These are phyloP conservation scores for Dendronephthya gigantea DNA, from an alignment of 64 coral and sea anemone genomes.

Conservation along the genomic window DNA sequence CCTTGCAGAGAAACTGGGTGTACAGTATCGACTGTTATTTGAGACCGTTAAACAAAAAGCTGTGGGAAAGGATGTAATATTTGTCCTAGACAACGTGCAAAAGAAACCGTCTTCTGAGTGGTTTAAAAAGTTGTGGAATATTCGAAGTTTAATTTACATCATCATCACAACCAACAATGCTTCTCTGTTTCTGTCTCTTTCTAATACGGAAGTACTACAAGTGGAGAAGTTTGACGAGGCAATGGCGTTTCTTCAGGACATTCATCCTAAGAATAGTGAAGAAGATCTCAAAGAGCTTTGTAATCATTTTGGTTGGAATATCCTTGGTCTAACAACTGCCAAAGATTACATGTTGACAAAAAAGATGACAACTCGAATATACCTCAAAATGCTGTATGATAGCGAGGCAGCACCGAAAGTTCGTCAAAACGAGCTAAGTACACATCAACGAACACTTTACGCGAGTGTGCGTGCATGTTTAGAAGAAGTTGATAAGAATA, in stretches of 20 bases:
- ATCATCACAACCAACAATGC: background rate
- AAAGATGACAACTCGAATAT: background rate
- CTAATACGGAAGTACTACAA: background rate
- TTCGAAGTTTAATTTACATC: background rate
- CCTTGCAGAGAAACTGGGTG: background rate
- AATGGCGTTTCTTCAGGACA: background rate
- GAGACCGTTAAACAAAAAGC: background rate
- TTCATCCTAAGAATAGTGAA: background rate
- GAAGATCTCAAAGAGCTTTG: background rate
- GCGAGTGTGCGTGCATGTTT: background rate
- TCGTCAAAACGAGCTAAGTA: background rate
- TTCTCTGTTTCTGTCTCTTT: background rate
- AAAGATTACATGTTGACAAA: background rate
- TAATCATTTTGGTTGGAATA: background rate
- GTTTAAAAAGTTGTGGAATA: background rate
- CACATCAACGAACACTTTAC: background rate
- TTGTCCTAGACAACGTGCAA: background rate
- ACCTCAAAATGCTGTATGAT: background rate
- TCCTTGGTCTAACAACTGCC: background rate
- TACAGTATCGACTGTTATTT: background rate
- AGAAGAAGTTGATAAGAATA: background rate
- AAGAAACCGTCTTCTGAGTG: background rate
- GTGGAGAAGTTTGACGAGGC: background rate
- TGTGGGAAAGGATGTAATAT: background rate
- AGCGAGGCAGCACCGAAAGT: background rate